phyloP scores from a whole-genome alignment of 2,888 invertebrate species.

The Aspidiotus rigidus region DNA sequence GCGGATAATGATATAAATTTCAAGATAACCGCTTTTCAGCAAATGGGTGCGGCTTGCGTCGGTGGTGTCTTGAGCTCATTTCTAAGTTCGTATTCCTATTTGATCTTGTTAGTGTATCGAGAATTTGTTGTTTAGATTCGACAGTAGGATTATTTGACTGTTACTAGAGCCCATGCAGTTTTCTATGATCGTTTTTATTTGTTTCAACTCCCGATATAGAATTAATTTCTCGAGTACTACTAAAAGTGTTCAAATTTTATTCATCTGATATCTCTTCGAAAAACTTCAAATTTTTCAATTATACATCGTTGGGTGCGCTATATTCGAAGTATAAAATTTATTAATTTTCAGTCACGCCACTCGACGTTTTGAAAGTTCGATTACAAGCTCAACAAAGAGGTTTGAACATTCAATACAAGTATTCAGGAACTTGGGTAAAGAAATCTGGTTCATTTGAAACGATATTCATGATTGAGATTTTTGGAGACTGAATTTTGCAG shows the following conservation, averaged over 20 bases:
- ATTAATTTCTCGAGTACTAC: too few species aligned
- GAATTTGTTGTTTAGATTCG: background rate
- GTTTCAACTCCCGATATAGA: too few species aligned
- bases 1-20: constrained; percentile 60
- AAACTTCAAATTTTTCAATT: too few species aligned
- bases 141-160: constrained; percentile 9
- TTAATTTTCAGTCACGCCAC: constrained; percentile 74
- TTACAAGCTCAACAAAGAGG: constrained; percentile 84
- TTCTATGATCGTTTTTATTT: background rate
- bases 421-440: constrained; percentile 54
- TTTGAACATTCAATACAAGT: constrained; percentile 43
- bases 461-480: background rate
- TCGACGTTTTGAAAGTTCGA: constrained; percentile 97
- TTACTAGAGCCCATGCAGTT: background rate
- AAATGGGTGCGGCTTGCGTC: constrained; percentile 75
- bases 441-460: background rate
- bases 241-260: too few species aligned
- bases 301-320: too few species aligned
- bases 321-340: background rate
- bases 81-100: constrained; percentile 55
- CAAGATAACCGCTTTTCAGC: constrained; percentile 67
- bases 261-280: too few species aligned
- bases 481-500: constrained; percentile 10
- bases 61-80: constrained; percentile 83
- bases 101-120: too few species aligned